Percentiles rank a stretch among this genome's conserved stretches.
These are phyloP conservation scores for Manis crassicaudata DNA, from an alignment of 2,797 vertebrate species.

Conservation along the genomic window DNA sequence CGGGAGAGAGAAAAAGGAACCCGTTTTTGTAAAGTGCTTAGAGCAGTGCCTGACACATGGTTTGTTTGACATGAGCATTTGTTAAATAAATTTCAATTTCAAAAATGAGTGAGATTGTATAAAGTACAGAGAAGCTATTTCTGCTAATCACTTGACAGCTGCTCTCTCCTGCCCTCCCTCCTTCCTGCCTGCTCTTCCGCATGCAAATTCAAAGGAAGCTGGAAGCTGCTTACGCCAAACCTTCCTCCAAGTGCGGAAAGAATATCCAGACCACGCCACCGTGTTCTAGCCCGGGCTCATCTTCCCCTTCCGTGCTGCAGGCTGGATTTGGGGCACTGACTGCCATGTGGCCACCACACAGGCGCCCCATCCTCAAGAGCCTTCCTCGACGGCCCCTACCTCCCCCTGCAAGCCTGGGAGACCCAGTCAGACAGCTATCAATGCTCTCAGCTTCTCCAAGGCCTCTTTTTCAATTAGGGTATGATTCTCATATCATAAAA, in stretches of 20 bases:
- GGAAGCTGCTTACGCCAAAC: background rate
- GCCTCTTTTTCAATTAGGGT: background rate
- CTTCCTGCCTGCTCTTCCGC: constrained; percentile 55
- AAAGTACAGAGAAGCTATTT: constrained; percentile 64
- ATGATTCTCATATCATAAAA: background rate
- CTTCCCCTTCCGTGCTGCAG: background rate
- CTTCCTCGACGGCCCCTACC: background rate
- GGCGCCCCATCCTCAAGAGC: background rate
- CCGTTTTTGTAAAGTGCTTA: background rate
- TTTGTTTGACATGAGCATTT: background rate
- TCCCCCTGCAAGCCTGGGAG: background rate
- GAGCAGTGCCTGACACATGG: background rate
- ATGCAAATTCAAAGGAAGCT: constrained; percentile 51
- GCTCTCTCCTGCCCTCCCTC: background rate
- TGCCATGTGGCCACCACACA: background rate
- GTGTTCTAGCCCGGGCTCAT: fast-evolving
- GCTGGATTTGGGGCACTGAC: background rate
- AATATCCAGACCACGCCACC: fast-evolving
- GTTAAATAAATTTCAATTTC: constrained; percentile 59
- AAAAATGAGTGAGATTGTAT: constrained; percentile 39
- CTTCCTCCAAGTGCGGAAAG: background rate
- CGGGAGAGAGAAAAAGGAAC: background rate
- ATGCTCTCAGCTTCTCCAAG: background rate
- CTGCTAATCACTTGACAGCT: constrained; percentile 49
- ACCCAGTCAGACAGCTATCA: background rate